phyloP scores from a whole-genome alignment of 1,140 invertebrate species.

The Drosophila willistoni region DNA sequence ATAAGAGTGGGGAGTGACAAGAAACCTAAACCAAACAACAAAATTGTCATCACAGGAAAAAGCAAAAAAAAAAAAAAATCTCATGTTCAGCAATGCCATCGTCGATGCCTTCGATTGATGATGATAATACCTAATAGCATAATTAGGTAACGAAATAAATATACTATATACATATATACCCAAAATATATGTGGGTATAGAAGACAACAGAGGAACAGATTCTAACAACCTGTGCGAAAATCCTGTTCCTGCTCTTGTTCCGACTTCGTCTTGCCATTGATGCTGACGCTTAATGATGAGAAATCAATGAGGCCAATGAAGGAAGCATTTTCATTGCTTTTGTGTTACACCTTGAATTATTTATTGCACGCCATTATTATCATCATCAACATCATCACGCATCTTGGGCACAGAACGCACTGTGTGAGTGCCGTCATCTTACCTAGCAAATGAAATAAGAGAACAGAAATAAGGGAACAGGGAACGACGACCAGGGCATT shows the following conservation, averaged over 20 bases:
- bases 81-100: constrained; percentile 1
- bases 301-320: constrained; percentile 14
- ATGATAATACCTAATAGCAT: constrained; percentile 14
- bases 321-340: constrained; percentile 31
- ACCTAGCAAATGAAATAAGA: not conserved
- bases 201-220: not conserved
- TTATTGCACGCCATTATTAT: constrained; percentile 53
- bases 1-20: too few relatives aligned
- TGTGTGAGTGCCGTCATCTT: constrained; percentile 38
- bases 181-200: too few relatives aligned
- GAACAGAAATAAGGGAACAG: not conserved
- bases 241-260: not conserved
- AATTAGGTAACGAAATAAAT: constrained; percentile 13
- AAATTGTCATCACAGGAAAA: not conserved
- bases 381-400: constrained; percentile 39
- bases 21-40: not conserved
- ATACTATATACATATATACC: not conserved
- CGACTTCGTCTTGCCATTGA: not conserved
- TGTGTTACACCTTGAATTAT: constrained; percentile 44
- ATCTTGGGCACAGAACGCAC: constrained; percentile 44
- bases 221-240: constrained; percentile 3
- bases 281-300: not conserved
- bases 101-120: constrained; percentile 3
- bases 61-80: not conserved
- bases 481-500: too few relatives aligned